Base-by-base conservation (phyloP, 2,113 vertebrate species). In the Hipposideros armiger region DNA sequence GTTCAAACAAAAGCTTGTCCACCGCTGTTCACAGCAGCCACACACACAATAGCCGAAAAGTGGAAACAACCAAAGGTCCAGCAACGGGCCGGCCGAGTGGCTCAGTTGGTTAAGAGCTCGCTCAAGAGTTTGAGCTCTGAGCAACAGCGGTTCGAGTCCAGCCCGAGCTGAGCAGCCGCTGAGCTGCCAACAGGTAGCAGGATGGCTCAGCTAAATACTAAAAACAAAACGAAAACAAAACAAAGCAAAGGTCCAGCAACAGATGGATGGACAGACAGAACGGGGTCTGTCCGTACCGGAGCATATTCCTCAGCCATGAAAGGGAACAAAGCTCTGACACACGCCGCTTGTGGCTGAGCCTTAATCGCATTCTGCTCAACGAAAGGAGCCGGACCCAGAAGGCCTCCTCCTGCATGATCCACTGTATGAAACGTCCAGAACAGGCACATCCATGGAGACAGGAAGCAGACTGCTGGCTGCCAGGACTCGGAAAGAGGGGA, bases 281-380 rank as follows among this genome's bases (percentile, higher is more conserved):
- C 0, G 4, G 0, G n/a, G 11, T 60, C 54, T 11, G 2, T 3
- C 32, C 9, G 11, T 3, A 0, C 22, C 0, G 28, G 45, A 26
- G 0, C 15, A 42, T 36, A 36, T 40, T 3, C n/a, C 2, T 3
- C n/a, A 5, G 26, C 58, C 13, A 0, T 4, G 14, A 42, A 32
- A 72, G 11, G 19, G 42, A 32, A 58, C 14, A 7, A 0, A 4
- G 8, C 3, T 2, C 28, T 1, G 54, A 52, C 2, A 14, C 40
- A 1, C 0, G 0, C 40, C 7, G 5, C 9, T 0, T 0, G 36
- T 4, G 10, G 36, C 2, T 0, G 20, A 45, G 32, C 7, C 32
- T 15, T 2, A 54, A n/a, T 6, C 17, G 26, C 14, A 1, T 11
- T 22, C 36, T 45, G 17, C 67, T 20, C 10, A 1, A 1, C 10